phyloP scores from a whole-genome alignment of 2,888 invertebrate species.

The Lepas anatifera region DNA sequence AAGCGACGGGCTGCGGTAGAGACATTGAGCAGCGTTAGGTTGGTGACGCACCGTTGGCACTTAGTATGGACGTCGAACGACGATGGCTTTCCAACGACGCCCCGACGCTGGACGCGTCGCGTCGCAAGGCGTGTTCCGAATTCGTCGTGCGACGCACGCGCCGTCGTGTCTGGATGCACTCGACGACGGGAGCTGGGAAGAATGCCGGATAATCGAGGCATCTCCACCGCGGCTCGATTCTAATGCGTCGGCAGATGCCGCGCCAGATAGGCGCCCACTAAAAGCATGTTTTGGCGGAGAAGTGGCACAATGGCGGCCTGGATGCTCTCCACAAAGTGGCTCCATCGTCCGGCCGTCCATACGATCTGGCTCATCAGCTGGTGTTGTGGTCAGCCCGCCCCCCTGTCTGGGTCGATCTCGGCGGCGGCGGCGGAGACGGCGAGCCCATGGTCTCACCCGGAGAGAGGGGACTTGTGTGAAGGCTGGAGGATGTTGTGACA shows the following conservation, averaged over 20 bases:
- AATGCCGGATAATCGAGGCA: not conserved
- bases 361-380: not conserved
- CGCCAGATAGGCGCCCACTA: not conserved
- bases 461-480: no score
- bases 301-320: not conserved
- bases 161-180: no score
- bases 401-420: no score
- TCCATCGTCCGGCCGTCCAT: not conserved
- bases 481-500: no score
- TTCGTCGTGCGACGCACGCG: no score
- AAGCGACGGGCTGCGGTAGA: not conserved
- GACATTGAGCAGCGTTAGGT: not conserved
- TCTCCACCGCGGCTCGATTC: not conserved
- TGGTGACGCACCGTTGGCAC: not conserved
- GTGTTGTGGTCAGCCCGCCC: no score
- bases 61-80: not conserved
- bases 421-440: no score
- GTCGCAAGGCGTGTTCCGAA: not conserved
- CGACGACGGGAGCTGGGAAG: not conserved
- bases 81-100: not conserved
- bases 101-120: no score
- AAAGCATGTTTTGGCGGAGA: slow-evolving; percentile 10
- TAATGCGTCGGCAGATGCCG: not conserved
- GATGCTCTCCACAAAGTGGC: not conserved
- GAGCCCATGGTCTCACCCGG: no score